These are phyloP conservation scores for Sanderia malayensis DNA, from an alignment of 30 jellyfish, hydroid and myxozoan species.

Conservation along the genomic window DNA sequence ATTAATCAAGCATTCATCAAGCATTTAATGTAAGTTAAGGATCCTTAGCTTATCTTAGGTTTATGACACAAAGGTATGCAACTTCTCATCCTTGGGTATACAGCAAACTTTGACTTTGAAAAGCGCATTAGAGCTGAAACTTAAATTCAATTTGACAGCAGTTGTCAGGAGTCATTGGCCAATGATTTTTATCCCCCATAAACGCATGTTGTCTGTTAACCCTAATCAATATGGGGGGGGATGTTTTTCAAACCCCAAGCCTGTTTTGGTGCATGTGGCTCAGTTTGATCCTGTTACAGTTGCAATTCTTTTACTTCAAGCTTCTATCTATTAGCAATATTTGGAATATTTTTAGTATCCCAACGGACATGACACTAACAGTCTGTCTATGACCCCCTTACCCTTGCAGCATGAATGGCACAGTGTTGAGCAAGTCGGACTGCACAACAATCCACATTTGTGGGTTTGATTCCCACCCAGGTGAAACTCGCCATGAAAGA, in stretches of 20 bases:
- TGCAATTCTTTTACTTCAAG: neutral
- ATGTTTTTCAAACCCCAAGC: neutral
- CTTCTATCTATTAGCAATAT: neutral
- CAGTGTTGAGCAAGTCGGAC: slow-evolving; percentile 1
- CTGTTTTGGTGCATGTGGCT: slow-evolving; percentile 2
- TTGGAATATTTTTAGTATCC: neutral
- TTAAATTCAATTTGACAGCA: neutral
- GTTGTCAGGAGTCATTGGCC: neutral
- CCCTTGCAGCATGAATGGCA: neutral
- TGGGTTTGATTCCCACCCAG: slow-evolving; percentile 3
- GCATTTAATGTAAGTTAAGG: neutral
- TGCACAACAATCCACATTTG: slow-evolving; percentile 1
- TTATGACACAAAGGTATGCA: neutral
- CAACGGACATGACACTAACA: neutral
- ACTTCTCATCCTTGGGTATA: slow-evolving; percentile 1
- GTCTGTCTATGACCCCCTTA: neutral
- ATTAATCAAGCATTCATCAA: neutral
- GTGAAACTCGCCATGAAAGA: neutral
- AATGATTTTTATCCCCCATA: neutral
- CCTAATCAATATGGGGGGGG: neutral
- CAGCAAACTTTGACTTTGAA: neutral
- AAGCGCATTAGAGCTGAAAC: neutral
- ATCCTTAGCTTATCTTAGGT: neutral
- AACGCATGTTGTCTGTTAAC: neutral
- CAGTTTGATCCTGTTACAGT: neutral